Base-by-base conservation (phyloP, 2,888 invertebrate genomes). In the Ariolimax columbianus region DNA sequence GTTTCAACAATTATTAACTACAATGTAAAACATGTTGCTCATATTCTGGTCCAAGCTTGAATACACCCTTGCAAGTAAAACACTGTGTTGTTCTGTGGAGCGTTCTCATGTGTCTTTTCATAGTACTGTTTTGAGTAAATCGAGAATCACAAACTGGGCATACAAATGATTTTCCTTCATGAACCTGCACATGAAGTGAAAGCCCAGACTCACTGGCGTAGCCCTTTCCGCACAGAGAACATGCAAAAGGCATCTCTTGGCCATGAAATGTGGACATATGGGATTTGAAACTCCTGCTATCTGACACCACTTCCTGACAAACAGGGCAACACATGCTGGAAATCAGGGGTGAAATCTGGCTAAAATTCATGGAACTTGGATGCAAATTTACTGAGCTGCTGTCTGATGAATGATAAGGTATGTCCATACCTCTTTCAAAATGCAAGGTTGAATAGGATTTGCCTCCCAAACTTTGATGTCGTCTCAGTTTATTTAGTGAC, bases 121-220 rank as follows among this genome's bases (percentile, higher is more conserved):
- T 75, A 4, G 80, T 85, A n/a, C 81, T 85, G 23, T 75, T 78
- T 77, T 85, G 85, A 40, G 80, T 77, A 40, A 85, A 85, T 47
- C 63, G 72, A 40, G 82, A 80, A 33, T 82, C 85, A 77, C 85
- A 85, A 1, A 85, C 33, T 30, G 77, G 70, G 70, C 85, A 85
- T 23, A 82, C 33, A 59, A 66, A 77, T 40, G 59, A 43, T 47
- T 75, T 77, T 55, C 82, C 82, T 77, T 85, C 77, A 82, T 85
- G 85, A 55, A 82, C 85, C 55, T 77, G 80, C 38, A 72, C 82
- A 43, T 85, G 85, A 14, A 55, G 82, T 33, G 40, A 73, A 0
- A 85, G 72, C 68, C 81, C 81, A 30, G 85, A 77, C 33, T 63
- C 38, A 30, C 80, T 85, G 17, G 33, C 36, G 72, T 81, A 85